These are phyloP conservation scores for Micropterix aruncella DNA, from an alignment of 2,888 invertebrate species.

Conservation along the genomic window DNA sequence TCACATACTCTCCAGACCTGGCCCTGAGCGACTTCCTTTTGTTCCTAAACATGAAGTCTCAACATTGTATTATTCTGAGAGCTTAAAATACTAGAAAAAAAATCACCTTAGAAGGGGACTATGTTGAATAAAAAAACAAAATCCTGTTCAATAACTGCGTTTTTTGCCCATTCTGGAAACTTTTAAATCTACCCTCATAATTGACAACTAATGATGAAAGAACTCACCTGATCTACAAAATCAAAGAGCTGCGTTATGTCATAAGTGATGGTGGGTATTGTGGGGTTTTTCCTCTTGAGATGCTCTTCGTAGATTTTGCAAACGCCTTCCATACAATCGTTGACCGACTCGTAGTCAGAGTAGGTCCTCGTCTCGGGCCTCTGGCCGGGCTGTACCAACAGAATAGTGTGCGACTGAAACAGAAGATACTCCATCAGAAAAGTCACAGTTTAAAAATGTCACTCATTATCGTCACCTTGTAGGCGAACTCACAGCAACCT, in stretches of 20 bases:
- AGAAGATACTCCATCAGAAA: constrained; percentile 16
- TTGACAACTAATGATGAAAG: no score
- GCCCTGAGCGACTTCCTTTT: no score
- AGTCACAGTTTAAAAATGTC: no score
- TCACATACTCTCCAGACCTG: no score
- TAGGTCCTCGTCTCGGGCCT: constrained; percentile 95
- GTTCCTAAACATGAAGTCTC: neutral
- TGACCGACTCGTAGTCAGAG: constrained; percentile 95
- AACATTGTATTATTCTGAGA: neutral
- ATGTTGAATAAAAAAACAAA: neutral
- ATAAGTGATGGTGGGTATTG: constrained; percentile 93
- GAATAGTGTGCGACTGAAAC: constrained; percentile 87
- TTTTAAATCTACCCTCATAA: no score
- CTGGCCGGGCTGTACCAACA: constrained; percentile 85
- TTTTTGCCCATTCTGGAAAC: no score
- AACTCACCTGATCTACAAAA: constrained; percentile 80
- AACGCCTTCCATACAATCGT: constrained; percentile 97
- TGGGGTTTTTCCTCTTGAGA: constrained; percentile 87
- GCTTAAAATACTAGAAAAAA: neutral
- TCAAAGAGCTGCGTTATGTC: constrained; percentile 97
- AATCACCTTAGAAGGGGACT: no score
- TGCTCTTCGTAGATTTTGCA: constrained; percentile 99
- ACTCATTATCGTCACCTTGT: no score
- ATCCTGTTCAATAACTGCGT: no score
- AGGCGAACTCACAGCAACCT: no score